Evolutionary conservation across 2,797 vertebrate species (phyloP).

Genomic region (Falco biarmicus): DNA sequence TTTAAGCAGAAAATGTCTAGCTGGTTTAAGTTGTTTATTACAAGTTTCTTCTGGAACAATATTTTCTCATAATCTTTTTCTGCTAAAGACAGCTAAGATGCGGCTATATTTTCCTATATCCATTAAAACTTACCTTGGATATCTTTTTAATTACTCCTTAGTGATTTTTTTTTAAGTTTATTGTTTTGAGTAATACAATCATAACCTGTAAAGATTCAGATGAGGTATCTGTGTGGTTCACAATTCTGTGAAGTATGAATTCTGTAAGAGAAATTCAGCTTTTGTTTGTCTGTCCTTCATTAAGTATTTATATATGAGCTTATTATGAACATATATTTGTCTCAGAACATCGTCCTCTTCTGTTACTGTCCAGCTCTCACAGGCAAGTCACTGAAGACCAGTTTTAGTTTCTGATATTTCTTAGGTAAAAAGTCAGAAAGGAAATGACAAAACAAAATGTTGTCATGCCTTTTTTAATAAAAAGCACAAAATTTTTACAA

Average conservation of each 20-base stretch:
- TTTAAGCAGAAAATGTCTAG: neutral
- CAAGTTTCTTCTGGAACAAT: neutral
- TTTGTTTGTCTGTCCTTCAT: neutral
- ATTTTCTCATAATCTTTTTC: slow-evolving; percentile 6
- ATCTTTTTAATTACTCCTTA: neutral
- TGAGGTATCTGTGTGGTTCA: neutral
- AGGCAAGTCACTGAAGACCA: neutral
- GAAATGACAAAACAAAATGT: neutral
- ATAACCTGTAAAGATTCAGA: neutral
- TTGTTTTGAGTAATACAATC: neutral
- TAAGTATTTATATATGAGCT: neutral
- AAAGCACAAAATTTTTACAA: neutral
- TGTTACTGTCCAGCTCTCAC: neutral
- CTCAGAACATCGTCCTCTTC: neutral
- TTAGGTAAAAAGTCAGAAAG: neutral
- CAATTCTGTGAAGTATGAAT: neutral
- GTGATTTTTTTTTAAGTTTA: neutral
- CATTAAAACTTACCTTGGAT: neutral
- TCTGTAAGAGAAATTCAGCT: neutral
- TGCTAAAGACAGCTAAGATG: neutral
- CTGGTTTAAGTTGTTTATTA: neutral
- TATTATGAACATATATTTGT: neutral
- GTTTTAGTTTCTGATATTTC: neutral
- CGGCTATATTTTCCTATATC: neutral
- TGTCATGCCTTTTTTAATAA: neutral